phyloP scores from a whole-genome alignment of 1,140 invertebrate genomes.

The Doryteuthis pealeii region DNA sequence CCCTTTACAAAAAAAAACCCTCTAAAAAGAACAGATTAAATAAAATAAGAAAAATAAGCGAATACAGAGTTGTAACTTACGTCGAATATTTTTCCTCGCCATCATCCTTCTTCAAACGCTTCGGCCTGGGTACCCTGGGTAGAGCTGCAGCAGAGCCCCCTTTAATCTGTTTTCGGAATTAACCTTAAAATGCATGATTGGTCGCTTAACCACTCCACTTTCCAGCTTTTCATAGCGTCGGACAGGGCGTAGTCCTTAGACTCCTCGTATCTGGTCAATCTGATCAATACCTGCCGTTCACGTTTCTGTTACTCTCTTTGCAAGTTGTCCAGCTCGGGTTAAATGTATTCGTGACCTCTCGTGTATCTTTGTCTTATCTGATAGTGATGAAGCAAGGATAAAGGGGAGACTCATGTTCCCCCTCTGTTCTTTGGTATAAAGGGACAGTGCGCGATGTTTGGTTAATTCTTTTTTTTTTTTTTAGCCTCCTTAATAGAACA shows the following conservation, averaged over 20 bases:
- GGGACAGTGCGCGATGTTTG: not conserved
- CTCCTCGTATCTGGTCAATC: slow-evolving; percentile 44
- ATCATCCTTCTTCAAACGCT: slow-evolving; percentile 29
- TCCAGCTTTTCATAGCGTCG: slow-evolving; percentile 45
- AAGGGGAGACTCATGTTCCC: slow-evolving; percentile 30
- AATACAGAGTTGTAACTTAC: slow-evolving; percentile 23
- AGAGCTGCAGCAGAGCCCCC: slow-evolving; percentile 24
- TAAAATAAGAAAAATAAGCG: not conserved
- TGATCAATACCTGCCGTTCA: slow-evolving; percentile 46
- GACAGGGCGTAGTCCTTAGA: slow-evolving; percentile 51
- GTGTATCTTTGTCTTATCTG: slow-evolving; percentile 35
- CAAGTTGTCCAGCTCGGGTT: slow-evolving; percentile 37
- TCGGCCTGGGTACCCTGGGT: slow-evolving; percentile 37
- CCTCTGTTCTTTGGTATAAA: slow-evolving; percentile 9
- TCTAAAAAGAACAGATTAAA: too few relatives aligned
- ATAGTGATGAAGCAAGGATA: slow-evolving; percentile 27
- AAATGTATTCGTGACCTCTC: slow-evolving; percentile 34
- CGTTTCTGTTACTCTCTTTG: slow-evolving; percentile 45
- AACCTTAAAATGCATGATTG: slow-evolving; percentile 49
- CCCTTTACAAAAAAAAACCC: not conserved
- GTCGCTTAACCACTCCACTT: slow-evolving; percentile 53
- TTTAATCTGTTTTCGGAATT: slow-evolving; percentile 37
- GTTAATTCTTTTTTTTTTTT: too few relatives aligned
- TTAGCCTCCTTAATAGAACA: not conserved
- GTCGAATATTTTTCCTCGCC: slow-evolving; percentile 36